Base-by-base conservation (phyloP, 2,113 vertebrate species). In the Telmatochromis sp. region DNA sequence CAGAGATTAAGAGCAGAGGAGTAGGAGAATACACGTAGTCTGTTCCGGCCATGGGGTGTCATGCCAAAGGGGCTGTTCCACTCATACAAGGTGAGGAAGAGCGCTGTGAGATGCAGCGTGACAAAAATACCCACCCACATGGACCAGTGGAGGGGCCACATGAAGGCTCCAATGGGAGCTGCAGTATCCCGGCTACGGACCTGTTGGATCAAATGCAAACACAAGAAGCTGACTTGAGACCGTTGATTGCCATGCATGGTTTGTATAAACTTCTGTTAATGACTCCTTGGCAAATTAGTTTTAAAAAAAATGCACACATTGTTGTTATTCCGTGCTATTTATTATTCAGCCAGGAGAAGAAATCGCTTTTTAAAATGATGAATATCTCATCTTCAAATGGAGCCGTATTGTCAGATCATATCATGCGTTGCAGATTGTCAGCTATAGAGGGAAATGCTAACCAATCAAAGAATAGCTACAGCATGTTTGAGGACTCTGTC, bases 61-160 rank as follows among this genome's bases (percentile, higher is more conserved):
- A 99, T 99, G 68, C 98, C 98, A 0, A 98, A 99, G 73, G 98
- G 99, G 94, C 98, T 99, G 92, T 98, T 98, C 98, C 99, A 99
- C 94, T 99, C 98, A 0, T 98, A 99, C 9, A 99, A 94, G 6
- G 98, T 99, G 93, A 99, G 98, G 96, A 99, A 98, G 89, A 99
- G 97, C 0, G 98, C 98, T 0, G 97, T 99, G 89, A 97, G 96
- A 87, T 99, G 99, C 89, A 99, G 96, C 0, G 98, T 98, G 8
- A 98, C 96, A 1, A 99, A 99, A 85, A 99, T 96, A 21, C 99
- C 98, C 96, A 99, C 96, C 98, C 99, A 99, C 98, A 98, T 99
- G 91, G 98, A 97, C 99, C 99, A 99, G 95, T 99, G 99, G 82
- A 99, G 94, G 0, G 98, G 98, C 98, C 98, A 98, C 98, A 98